phyloP scores from a whole-genome alignment of 1,140 invertebrate species.

The Leptonema lineaticorne region DNA sequence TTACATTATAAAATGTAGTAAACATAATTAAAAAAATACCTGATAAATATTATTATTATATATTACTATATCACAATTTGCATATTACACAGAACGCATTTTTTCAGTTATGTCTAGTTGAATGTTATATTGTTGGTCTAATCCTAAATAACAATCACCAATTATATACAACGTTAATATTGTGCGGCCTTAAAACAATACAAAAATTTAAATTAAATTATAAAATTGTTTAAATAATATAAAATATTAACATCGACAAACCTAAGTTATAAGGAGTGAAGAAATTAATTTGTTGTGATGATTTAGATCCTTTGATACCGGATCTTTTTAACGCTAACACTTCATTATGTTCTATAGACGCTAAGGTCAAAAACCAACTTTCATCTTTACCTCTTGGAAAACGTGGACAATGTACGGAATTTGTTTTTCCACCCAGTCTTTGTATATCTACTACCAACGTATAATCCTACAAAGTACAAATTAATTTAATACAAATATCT shows the following conservation, averaged over 20 bases:
- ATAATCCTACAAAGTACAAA: slow-evolving; percentile 62
- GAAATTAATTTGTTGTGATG: slow-evolving; percentile 62
- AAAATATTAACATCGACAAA: slow-evolving; percentile 40
- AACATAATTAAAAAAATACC: too few species aligned
- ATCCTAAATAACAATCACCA: slow-evolving; percentile 91
- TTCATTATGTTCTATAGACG: slow-evolving; percentile 69
- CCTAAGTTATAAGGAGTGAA: slow-evolving; percentile 62
- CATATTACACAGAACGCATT: too few species aligned
- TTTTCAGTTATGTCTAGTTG: slow-evolving; percentile 62
- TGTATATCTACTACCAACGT: slow-evolving; percentile 62
- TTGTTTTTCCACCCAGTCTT: slow-evolving; percentile 53
- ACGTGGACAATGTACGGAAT: slow-evolving; percentile 73
- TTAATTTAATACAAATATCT: background rate
- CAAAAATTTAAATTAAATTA: background rate
- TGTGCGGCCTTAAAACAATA: slow-evolving; percentile 62
- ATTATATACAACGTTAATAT: slow-evolving; percentile 85
- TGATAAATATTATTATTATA: too few species aligned
- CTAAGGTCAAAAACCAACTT: slow-evolving; percentile 91
- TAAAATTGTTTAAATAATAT: background rate
- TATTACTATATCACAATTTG: too few species aligned
- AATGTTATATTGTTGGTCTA: slow-evolving; percentile 91
- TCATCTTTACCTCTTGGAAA: slow-evolving; percentile 94
- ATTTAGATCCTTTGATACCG: slow-evolving; percentile 51
- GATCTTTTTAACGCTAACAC: slow-evolving; percentile 86
- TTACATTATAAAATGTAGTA: too few species aligned